Base-by-base conservation (phyloP, 1,140 invertebrate genomes). In the Kradibia gibbosae region DNA sequence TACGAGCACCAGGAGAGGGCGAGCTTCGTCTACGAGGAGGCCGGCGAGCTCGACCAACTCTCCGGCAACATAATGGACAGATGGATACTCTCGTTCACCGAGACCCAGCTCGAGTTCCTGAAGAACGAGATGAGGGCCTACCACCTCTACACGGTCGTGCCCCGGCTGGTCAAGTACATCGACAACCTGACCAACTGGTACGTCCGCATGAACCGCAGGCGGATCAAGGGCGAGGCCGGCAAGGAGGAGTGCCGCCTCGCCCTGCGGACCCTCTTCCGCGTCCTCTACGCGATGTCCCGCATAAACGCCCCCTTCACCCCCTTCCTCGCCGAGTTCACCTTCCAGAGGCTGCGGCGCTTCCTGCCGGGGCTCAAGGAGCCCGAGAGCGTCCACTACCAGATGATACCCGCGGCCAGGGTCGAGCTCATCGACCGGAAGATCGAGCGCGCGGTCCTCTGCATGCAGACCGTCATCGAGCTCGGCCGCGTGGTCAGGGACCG, bases 141-240 rank as follows among this genome's bases (percentile, higher is more conserved):
- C 88, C 94, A 95, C 72, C 90, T 99, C 34, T 99, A 99, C 88
- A 99, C 97, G 0, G 99, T 99, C 17, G 95, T 99, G 36, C 98
- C 98, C 3, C 93, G 95, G 67, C 91, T 99, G 20, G 96, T 99
- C 0, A 98, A 98, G 88, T 99, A 98, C 90, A 98, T 99, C 84
- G 98, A 99, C 87, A 96, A 99, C 88, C 93, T 99, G 4, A 99
- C 98, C 8, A 99, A 99, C 89, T 99, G 98, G 98, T 99, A 99
- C 89, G 98, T 99, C 13, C 93, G 98, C 79, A 97, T 99, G 94
- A 99, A 99, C 89, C 93, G 99, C 74, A 96, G 95, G 86, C 93
- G 99, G 67, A 93, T 99, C 55, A 99, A 97, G 91, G 98, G 97
- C 83, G 97, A 99, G 88, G 92, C 91, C 84, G 93, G 94, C 36